Evolutionary conservation across 2,797 vertebrate species (phyloP), one percentile per base, ranked within the genome.

Genomic region (Geotrypetes seraphini): DNA sequence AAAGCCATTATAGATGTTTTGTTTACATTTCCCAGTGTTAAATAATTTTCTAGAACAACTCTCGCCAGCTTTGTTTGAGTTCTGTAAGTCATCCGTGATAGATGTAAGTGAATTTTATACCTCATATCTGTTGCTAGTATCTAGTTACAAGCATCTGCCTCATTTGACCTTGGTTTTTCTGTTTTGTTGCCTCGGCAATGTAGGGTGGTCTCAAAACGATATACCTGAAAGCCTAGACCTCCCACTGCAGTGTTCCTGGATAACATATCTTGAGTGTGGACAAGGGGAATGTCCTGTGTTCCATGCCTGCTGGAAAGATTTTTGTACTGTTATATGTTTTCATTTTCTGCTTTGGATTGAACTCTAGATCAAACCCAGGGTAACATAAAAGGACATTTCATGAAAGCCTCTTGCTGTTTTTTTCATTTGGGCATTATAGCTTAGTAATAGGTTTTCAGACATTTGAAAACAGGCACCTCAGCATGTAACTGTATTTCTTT

Each of bases 201-300:
- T 79, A 75, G 83, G 82, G 79, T 87, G 82, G 84, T 86, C 82
- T 80, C 66, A 24, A 55, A 71, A 54, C 79, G 72, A 79, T 76
- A 77, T 77, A 81, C 76, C 82, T 80, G 69, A 83, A 69, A 75
- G 61, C 67, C 64, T 66, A 73, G 75, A 63, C 75, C 73, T 73
- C 76, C 73, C 78, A 66, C 69, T 70, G 63, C 31, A 56, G 29
- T 45, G 22, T 47, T 72, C 56, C 60, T 12, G 33, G 48, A 58
- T 71, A 67, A 31, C 60, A 60, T 60, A 39, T 64, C 69, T 68
- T 55, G 28, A 45, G 63, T 50, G 65, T 61, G 59, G 68, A 69
- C 60, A 63, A 56, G 57, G 69, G 67, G 69, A 66, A 63, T 67
- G 62, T 67, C 48, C 38, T 69, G 49, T 73, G 66, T 69, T 73